phyloP scores from a whole-genome alignment of 2,797 vertebrate species.

The Numenius phaeopus region DNA sequence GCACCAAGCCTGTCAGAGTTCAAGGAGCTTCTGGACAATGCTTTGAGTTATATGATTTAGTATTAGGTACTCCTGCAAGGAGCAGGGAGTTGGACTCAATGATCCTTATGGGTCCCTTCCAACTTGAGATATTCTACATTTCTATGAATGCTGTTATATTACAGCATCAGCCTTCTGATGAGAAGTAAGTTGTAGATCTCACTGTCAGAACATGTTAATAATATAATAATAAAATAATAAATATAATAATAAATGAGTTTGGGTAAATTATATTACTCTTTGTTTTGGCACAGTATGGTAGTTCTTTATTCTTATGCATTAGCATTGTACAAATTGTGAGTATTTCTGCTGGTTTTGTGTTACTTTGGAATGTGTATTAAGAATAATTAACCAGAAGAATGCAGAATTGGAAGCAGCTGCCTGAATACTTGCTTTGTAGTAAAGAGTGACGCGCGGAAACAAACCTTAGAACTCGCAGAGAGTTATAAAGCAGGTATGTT shows the following conservation, averaged over 20 bases:
- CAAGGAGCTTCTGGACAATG: accelerated
- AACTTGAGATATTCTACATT: not conserved
- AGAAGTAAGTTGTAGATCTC: not conserved
- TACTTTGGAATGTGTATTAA: not conserved
- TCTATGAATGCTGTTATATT: not conserved
- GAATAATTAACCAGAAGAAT: not conserved
- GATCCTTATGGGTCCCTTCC: not conserved
- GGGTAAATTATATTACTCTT: not conserved
- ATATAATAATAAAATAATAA: no score
- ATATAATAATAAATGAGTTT: not conserved
- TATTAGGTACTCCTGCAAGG: not conserved
- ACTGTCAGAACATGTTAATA: not conserved
- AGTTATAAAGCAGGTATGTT: no score
- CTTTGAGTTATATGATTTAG: not conserved
- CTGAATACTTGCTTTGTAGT: not conserved
- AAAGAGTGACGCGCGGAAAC: not conserved
- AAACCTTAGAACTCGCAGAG: no score
- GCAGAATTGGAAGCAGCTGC: not conserved
- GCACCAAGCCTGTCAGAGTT: not conserved
- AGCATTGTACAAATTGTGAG: not conserved
- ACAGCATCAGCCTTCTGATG: not conserved
- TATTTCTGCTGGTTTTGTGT: not conserved
- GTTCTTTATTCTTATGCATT: not conserved
- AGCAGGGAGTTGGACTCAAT: not conserved
- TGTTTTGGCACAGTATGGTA: not conserved